Base-by-base conservation (phyloP, 2,888 invertebrate species). In the Ichneumoninae sp. region DNA sequence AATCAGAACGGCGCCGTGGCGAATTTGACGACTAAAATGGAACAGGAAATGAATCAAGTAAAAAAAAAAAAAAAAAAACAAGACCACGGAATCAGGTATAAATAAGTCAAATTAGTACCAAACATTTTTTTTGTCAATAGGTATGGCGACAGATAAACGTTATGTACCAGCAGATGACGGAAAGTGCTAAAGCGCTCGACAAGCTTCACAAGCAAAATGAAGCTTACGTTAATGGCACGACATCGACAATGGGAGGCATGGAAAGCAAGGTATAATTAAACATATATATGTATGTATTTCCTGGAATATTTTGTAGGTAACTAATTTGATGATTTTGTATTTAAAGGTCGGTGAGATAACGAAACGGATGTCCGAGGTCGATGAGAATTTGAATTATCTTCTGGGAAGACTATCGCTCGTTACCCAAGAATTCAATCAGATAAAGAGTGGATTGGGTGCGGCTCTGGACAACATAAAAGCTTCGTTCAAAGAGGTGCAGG, bases 91-190 rank as follows among this genome's bases (percentile, higher is more conserved):
- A 96, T 87, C 97, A 97, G 92, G 93, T 93, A 86, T 87, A 60
- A 40, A 26, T 76, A 5, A 33, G 47, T 60, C 19, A 19, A 19
- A 19, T 16, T 52, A 70, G 36, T 62, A 3, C 1, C 3, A 3
- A 19, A 40, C 19, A 52, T 68, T 50, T 26, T 70, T n/a, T 22
- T n/a, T 50, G 30, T 65, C 4, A 47, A 36, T 36, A 93, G 93
- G 97, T 98, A 19, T 98, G 98, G 98, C 94, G 97, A 30, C 98
- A 98, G 93, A 98, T 98, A 88, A 97, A 97, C 86, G 96, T 97
- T 80, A 97, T 98, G 97, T 96, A 97, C 93, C 96, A 96, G 89
- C 97, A 98, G 92, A 96, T 98, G 90, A 96, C 96, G 44, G 96
- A 96, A 83, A 97, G 96, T 91, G 96, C 97, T 68, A 95, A 95